Evolutionary conservation across 2,888 invertebrate genomes (phyloP).

Genomic region (Xestoiulus laeticollis): DNA sequence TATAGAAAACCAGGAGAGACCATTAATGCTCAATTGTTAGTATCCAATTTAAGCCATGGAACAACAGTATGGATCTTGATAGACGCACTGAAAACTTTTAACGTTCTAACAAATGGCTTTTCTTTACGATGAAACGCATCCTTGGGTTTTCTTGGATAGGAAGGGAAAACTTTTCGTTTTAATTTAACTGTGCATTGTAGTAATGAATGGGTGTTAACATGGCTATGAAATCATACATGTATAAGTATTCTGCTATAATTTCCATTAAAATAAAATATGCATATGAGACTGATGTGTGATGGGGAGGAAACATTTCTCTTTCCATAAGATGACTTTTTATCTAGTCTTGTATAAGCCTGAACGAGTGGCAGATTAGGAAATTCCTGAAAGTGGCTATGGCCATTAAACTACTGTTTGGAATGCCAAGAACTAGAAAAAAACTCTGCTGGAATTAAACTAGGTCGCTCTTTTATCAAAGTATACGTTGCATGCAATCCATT

Average conservation of each 20-base stretch:
- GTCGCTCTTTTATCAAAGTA: conserved; percentile 4
- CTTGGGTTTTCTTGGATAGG: not conserved
- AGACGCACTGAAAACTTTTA: not conserved
- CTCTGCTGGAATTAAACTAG: not conserved
- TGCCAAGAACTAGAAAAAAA: conserved; percentile 25
- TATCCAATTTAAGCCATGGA: not conserved
- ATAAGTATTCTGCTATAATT: not conserved
- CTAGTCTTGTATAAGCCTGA: not conserved
- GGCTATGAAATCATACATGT: conserved; percentile 21
- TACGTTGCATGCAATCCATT: not conserved
- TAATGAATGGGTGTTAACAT: not conserved
- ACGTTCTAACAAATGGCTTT: not conserved
- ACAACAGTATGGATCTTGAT: not conserved
- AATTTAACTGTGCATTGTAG: not conserved
- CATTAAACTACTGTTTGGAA: conserved; percentile 20
- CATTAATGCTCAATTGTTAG: not conserved
- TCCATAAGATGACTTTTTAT: not conserved
- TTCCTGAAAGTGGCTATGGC: conserved; percentile 25
- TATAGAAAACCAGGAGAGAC: too few relatives aligned
- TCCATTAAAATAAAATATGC: not conserved
- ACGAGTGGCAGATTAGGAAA: conserved; percentile 35
- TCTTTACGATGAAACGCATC: not conserved
- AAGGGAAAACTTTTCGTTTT: not conserved
- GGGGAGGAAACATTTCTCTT: not conserved
- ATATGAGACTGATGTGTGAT: not conserved